Conservation (phyloP, 1,140 invertebrate genomes). For the Laupala kohalensis region DNA sequence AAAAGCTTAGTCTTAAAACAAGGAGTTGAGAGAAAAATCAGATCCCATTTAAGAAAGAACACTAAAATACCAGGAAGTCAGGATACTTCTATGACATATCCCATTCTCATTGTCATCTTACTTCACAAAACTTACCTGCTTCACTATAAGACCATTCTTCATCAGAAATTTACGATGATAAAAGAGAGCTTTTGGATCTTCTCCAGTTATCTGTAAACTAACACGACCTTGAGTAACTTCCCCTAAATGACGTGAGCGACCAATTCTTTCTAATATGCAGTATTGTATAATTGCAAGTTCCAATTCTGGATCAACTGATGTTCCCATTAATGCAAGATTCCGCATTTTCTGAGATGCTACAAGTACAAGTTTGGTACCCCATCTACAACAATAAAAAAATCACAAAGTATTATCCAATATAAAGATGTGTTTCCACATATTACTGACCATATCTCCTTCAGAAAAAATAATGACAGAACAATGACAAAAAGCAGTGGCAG, state of each 20-base stretch:
- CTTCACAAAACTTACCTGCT: constrained; percentile 43
- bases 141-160: constrained; percentile 44
- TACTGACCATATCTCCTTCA: too few relatives aligned
- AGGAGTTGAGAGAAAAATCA: too few relatives aligned
- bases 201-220: constrained; percentile 35
- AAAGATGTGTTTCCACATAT: too few relatives aligned
- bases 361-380: constrained; percentile 48
- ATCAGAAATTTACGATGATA: constrained; percentile 48
- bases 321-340: constrained; percentile 39
- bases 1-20: too few relatives aligned
- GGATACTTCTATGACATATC: too few relatives aligned
- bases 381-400: constrained; percentile 25
- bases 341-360: constrained; percentile 54
- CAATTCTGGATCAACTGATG: constrained; percentile 33
- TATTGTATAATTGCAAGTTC: constrained; percentile 46
- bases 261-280: constrained; percentile 62
- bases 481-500: too few relatives aligned
- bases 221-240: constrained; percentile 53
- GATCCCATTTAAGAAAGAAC: too few relatives aligned
- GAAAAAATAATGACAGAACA: neutral
- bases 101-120: too few relatives aligned
- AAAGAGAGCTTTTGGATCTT: constrained; percentile 49
- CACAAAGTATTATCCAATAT: too few relatives aligned
- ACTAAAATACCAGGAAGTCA: too few relatives aligned
- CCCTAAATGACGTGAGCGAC: constrained; percentile 52